Evolutionary conservation across 2,888 invertebrate species (phyloP), one percentile per base, ranked within the genome.

Genomic region (Pimpla rufipes): DNA sequence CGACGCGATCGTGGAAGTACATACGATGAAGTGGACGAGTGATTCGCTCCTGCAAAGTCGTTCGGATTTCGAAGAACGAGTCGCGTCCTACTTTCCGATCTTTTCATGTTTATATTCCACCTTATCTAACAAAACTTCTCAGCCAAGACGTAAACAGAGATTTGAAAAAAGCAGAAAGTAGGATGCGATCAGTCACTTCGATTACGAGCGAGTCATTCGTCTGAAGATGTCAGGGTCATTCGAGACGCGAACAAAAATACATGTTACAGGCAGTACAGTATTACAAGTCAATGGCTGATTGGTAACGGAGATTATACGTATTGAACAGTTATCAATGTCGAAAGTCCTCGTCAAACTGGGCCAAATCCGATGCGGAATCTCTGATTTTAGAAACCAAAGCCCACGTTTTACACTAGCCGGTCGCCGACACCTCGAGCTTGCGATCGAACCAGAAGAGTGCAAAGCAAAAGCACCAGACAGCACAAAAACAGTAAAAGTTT

Each of bases 231-330:
- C 64, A 42, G 42, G 16, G 37, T 64, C 18, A 18, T 64, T 64
- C 10, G 40, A 23, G 16, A 35, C 29, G 47, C 35, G 2, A 74
- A 23, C 50, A 52, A 62, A 45, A 75, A 62, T 52, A 68, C 29
- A 29, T 45, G 5, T 67, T 45, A 66, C n/a, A 5, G 35, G 42
- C 66, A 47, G 35, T 50, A 40, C 7, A 35, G 29, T 67, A 59
- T 75, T 45, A 57, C 52, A 64, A 37, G 59, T 80, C 57, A 80
- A 83, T 83, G 83, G 75, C 55, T 78, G 75, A 85, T 81, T 81
- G 83, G 79, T 83, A 81, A 85, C 81, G 62, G 35, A 78, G 83
- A 42, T 55, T 68, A 16, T 59, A 50, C 37, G 37, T 82, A 71
- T 52, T 68, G 71, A 47, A 40, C 67, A 52, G 50, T 29, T 57